These are phyloP conservation scores for Podiceps cristatus DNA, from an alignment of 2,113 vertebrate genomes.

Conservation along the genomic window DNA sequence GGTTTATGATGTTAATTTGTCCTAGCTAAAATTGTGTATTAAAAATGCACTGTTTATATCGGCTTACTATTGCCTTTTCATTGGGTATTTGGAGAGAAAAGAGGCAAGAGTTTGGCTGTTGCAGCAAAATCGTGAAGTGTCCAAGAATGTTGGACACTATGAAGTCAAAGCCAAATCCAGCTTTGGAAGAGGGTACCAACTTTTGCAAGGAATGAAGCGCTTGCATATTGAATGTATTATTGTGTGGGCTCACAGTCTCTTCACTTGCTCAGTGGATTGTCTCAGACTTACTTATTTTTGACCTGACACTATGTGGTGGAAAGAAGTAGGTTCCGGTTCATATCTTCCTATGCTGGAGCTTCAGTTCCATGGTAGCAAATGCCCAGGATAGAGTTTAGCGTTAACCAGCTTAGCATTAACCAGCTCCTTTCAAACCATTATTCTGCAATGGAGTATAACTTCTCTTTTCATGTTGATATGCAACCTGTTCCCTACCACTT, in stretches of 20 bases:
- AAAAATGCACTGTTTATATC: neutral
- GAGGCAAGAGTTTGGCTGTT: neutral
- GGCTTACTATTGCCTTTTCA: neutral
- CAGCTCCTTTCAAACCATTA: neutral
- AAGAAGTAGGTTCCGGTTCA: neutral
- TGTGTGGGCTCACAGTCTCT: neutral
- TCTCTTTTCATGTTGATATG: neutral
- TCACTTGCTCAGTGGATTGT: neutral
- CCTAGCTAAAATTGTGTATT: neutral
- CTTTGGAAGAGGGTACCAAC: neutral
- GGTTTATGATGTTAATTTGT: neutral
- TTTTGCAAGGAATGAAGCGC: neutral
- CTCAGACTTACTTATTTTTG: neutral
- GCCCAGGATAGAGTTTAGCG: neutral
- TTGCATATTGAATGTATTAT: neutral
- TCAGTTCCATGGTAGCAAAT: neutral
- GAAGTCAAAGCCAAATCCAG: neutral
- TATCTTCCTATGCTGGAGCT: neutral
- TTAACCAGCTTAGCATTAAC: neutral
- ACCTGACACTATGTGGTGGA: neutral
- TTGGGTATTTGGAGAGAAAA: neutral
- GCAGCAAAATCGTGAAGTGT: neutral
- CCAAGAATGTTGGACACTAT: neutral
- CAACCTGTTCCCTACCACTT: neutral
- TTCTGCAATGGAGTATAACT: neutral